Conservation (phyloP, 2,797 vertebrate genomes). For the Coendou prehensilis region DNA sequence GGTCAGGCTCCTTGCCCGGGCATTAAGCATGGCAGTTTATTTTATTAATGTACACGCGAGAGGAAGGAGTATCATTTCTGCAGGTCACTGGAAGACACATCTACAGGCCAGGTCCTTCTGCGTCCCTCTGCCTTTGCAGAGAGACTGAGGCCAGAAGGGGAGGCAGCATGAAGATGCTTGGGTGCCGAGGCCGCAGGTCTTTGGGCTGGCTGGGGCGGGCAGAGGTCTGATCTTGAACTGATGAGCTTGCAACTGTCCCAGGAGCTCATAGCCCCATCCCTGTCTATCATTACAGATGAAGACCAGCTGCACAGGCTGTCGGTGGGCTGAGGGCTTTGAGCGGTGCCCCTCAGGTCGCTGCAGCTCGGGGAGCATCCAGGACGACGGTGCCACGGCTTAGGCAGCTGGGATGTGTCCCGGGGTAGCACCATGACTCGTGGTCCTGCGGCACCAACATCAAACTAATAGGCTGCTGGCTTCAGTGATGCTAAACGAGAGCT, state of each 20-base stretch:
- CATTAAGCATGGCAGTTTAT: constrained; percentile 43
- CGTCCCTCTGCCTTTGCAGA: neutral
- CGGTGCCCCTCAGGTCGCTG: neutral
- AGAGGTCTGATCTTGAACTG: neutral
- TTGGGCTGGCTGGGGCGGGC: neutral
- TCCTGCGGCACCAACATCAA: neutral
- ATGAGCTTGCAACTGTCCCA: neutral
- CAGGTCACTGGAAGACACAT: neutral
- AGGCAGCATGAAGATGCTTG: neutral
- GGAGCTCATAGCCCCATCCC: neutral
- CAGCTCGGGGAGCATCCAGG: neutral
- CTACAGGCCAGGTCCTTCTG: neutral
- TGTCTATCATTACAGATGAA: constrained; percentile 30
- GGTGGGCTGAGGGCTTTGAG: neutral
- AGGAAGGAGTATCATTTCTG: constrained; percentile 10
- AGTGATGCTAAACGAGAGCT: neutral
- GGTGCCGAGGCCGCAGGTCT: neutral
- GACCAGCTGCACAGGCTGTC: neutral
- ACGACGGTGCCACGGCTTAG: neutral
- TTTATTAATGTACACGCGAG: constrained; percentile 58
- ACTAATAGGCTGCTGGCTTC: neutral
- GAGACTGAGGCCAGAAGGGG: neutral
- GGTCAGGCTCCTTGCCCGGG: neutral
- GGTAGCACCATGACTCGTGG: neutral
- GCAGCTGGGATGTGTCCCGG: neutral